Evolutionary conservation across 1,140 invertebrate genomes (phyloP).

Genomic region (Drosophila parvula): DNA sequence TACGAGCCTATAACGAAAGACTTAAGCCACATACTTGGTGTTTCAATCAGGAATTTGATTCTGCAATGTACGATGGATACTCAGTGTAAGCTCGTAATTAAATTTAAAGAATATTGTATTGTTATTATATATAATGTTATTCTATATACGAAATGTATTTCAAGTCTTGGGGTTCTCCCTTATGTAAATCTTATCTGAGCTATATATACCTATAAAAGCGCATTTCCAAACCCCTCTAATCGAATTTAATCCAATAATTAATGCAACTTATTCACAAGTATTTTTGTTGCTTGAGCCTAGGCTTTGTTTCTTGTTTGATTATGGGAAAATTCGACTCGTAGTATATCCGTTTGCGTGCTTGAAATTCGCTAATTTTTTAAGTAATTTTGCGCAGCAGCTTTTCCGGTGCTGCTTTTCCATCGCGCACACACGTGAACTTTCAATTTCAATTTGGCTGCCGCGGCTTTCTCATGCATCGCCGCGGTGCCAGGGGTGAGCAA

Average conservation of each 20-base stretch:
- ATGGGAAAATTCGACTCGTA: slow-evolving; percentile 1
- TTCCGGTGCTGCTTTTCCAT: slow-evolving; percentile 39
- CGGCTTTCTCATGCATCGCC: slow-evolving; percentile 17
- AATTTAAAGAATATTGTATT: neutral
- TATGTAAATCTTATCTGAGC: too few relatives aligned
- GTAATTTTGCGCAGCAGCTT: slow-evolving; percentile 32
- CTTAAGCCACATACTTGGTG: neutral
- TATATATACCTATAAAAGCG: too few relatives aligned
- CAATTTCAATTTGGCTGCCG: slow-evolving; percentile 39
- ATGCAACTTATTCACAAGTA: neutral
- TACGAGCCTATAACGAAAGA: neutral
- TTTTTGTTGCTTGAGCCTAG: neutral
- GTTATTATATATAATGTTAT: neutral
- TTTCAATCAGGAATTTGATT: too few relatives aligned
- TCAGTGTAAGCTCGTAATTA: neutral
- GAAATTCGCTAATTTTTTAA: slow-evolving; percentile 40
- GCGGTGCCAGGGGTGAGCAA: slow-evolving; percentile 14
- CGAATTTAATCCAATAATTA: neutral
- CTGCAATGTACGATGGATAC: too few relatives aligned
- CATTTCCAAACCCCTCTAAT: neutral
- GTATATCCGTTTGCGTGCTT: slow-evolving; percentile 32
- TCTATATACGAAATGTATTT: too few relatives aligned
- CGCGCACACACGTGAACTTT: slow-evolving; percentile 29
- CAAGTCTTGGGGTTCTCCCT: too few relatives aligned
- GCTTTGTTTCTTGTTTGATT: slow-evolving; percentile 15